Evolutionary conservation across 2,113 vertebrate species (phyloP).

Genomic region (Dromas ardeola): DNA sequence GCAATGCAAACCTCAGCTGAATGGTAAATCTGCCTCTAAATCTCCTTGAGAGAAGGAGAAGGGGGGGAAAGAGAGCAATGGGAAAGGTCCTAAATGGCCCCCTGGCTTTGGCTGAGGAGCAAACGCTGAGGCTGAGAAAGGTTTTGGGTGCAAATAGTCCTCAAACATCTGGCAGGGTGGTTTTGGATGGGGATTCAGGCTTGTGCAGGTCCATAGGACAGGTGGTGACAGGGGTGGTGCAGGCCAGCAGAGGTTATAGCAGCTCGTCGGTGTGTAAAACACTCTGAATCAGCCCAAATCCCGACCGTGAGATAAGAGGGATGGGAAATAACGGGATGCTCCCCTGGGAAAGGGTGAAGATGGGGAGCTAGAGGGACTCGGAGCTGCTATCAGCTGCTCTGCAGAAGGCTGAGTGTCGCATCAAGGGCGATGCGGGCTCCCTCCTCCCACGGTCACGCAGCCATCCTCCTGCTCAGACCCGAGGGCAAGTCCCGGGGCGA

Average conservation of each 20-base stretch:
- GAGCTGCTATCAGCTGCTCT: background rate
- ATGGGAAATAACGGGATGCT: background rate
- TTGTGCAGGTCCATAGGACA: background rate
- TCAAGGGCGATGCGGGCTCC: background rate
- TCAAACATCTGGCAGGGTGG: background rate
- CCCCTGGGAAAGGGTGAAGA: background rate
- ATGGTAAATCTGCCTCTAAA: background rate
- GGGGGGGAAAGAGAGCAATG: background rate
- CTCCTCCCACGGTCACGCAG: background rate
- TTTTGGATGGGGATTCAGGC: background rate
- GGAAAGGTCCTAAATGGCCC: background rate
- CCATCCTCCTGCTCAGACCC: background rate
- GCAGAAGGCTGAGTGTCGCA: background rate
- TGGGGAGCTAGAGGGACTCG: accelerated
- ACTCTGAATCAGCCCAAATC: background rate
- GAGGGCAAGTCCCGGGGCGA: background rate
- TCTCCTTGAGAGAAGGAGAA: background rate
- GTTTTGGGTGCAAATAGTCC: background rate
- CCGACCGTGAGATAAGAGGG: background rate
- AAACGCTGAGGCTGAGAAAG: background rate
- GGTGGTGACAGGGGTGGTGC: no score
- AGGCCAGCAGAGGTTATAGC: background rate
- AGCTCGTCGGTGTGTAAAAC: background rate
- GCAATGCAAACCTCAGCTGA: background rate
- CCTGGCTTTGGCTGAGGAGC: background rate